Conservation (phyloP, 2,797 vertebrate genomes). For the Helicolenus hilgendorfi region DNA sequence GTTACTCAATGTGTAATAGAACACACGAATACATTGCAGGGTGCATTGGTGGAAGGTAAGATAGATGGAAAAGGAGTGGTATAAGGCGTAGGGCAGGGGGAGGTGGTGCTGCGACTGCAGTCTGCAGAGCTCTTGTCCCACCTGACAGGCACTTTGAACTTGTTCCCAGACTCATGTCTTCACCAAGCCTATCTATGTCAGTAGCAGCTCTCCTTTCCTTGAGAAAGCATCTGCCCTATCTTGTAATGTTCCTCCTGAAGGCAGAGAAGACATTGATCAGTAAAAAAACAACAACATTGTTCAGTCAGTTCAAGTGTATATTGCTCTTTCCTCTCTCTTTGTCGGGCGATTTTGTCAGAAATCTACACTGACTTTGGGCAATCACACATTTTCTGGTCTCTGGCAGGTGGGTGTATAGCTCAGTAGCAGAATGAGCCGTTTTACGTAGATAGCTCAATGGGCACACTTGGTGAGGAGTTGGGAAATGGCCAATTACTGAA, state of each 20-base stretch:
- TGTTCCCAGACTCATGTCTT: slow-evolving; percentile 5
- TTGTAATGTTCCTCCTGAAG: neutral
- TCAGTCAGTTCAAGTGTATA: slow-evolving; percentile 10
- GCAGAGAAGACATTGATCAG: neutral
- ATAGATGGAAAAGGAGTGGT: neutral
- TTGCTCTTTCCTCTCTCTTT: slow-evolving; percentile 7
- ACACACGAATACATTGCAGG: neutral
- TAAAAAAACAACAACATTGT: neutral
- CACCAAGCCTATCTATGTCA: neutral
- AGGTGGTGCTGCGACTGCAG: neutral
- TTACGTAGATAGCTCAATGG: neutral
- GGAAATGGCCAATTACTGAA: neutral
- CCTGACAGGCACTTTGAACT: slow-evolving; percentile 35
- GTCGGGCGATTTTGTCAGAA: neutral
- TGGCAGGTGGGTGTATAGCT: slow-evolving; percentile 17
- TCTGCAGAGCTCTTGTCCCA: slow-evolving; percentile 7
- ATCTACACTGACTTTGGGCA: neutral
- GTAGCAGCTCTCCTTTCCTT: neutral
- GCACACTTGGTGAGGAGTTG: neutral
- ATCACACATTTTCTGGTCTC: slow-evolving; percentile 1
- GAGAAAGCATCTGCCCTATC: neutral
- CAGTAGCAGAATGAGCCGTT: neutral
- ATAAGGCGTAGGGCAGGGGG: neutral
- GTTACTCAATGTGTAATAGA: neutral
- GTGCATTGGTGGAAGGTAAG: neutral